These are phyloP conservation scores for Epizoanthus rinbou DNA, from an alignment of 92 coral and sea anemone genomes.

Conservation along the genomic window DNA sequence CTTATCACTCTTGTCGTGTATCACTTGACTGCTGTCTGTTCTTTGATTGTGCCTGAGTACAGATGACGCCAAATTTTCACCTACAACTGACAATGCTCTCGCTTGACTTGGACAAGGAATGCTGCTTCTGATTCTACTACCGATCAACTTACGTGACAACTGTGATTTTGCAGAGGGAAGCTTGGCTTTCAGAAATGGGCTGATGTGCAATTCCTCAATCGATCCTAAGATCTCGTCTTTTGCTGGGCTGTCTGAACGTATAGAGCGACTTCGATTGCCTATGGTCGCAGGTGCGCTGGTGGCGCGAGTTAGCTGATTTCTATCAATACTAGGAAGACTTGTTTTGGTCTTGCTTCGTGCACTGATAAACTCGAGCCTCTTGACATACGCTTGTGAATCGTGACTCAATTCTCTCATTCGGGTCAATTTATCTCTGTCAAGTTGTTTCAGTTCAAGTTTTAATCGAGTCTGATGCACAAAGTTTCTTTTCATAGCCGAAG, in stretches of 20 bases:
- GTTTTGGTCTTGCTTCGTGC: slow-evolving; percentile 53
- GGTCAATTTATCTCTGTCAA: slow-evolving; percentile 68
- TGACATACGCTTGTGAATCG: slow-evolving; percentile 78
- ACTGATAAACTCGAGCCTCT: slow-evolving; percentile 66
- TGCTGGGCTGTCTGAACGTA: neutral
- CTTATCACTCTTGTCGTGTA: neutral
- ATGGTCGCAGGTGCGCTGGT: slow-evolving; percentile 59
- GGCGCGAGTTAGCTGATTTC: slow-evolving; percentile 40
- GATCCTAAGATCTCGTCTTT: neutral
- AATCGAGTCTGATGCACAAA: slow-evolving; percentile 81
- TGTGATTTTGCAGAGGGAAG: neutral
- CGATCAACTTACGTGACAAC: neutral
- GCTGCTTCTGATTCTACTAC: neutral
- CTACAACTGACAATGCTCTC: neutral
- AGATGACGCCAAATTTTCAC: neutral
- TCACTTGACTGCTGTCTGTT: neutral
- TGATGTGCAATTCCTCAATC: neutral
- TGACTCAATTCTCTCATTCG: slow-evolving; percentile 77
- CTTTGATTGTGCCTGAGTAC: neutral
- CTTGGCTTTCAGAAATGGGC: neutral
- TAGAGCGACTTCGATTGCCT: neutral
- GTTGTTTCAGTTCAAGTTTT: slow-evolving; percentile 73
- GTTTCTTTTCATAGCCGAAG: slow-evolving; percentile 76
- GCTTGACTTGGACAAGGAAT: neutral
- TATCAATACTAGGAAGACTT: slow-evolving; percentile 33